phyloP scores from a whole-genome alignment of 1,140 invertebrate genomes.

The Drosophila melanogaster region Release_6_plus_ISO1_MT NT_033777.3:21173501-21174000 shows the following conservation, averaged over 20 bases:
- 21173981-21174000: conserved; percentile 73
- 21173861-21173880: conserved; percentile 78
- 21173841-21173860: conserved; percentile 32
- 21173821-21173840: conserved; percentile 57
- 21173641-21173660: not conserved
- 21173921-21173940: not conserved
- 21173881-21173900: conserved; percentile 49
- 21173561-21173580: conserved; percentile 44
- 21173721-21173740: too few species aligned
- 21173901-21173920: not conserved
- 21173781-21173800: not conserved
- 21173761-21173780: conserved; percentile 63
- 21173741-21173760: conserved; percentile 55
- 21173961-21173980: conserved; percentile 65
- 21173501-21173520: conserved; percentile 24
- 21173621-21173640: not conserved
- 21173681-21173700: conserved; percentile 2
- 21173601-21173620: conserved; percentile 29
- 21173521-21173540: conserved; percentile 34
- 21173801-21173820: conserved; percentile 6
- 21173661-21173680: conserved; percentile 20
- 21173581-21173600: conserved; percentile 76
- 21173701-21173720: conserved; percentile 2
- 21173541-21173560: conserved; percentile 23
- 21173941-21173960: conserved; percentile 29